phyloP scores from a whole-genome alignment of 2,888 invertebrate genomes.

The Gasteruption jaculator region DNA sequence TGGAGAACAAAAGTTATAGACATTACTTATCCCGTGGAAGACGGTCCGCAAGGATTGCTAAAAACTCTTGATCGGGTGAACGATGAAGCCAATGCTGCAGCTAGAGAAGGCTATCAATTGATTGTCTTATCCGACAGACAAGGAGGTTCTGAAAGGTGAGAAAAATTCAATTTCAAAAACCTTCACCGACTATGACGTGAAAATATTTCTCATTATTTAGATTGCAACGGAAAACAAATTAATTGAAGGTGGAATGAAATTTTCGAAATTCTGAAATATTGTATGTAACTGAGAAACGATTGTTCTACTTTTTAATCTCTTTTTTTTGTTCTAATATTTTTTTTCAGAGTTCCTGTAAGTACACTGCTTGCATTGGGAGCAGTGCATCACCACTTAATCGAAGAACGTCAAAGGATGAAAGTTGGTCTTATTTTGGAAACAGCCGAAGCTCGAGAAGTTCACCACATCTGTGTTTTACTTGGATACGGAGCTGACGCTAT shows the following conservation, averaged over 20 bases:
- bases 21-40: slow-evolving; percentile 76
- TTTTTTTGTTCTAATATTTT: slow-evolving; percentile 4
- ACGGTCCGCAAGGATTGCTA: slow-evolving; percentile 72
- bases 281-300: too few species aligned
- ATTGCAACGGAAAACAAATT: not conserved
- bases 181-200: not conserved
- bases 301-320: too few species aligned
- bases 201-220: not conserved
- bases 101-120: slow-evolving; percentile 73
- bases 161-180: too few species aligned
- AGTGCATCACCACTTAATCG: slow-evolving; percentile 92
- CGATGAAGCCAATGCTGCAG: slow-evolving; percentile 76
- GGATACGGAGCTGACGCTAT: slow-evolving; percentile 98
- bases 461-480: slow-evolving; percentile 91
- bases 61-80: slow-evolving; percentile 78
- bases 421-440: slow-evolving; percentile 93
- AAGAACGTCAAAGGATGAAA: slow-evolving; percentile 92
- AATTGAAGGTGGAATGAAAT: not conserved
- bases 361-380: slow-evolving; percentile 85
- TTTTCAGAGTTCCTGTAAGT: slow-evolving; percentile 67
- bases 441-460: slow-evolving; percentile 93
- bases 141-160: slow-evolving; percentile 56
- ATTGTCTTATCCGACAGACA: slow-evolving; percentile 81
- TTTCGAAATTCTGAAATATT: not conserved
- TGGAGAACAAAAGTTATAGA: slow-evolving; percentile 89